Evolutionary conservation across 2,888 invertebrate species (phyloP).

Genomic region (Cremastobaeus sp.): DNA sequence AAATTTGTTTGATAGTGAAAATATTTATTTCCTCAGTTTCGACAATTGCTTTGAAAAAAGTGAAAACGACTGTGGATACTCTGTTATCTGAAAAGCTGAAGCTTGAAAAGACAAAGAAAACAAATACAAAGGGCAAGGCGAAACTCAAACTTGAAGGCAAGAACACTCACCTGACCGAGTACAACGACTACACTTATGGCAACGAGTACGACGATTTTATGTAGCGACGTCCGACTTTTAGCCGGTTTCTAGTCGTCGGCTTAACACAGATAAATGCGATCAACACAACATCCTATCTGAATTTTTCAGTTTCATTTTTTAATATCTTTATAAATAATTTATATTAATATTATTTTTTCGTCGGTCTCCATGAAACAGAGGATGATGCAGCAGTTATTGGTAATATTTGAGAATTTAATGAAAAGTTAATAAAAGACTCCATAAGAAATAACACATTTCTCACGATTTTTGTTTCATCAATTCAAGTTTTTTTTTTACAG

Average conservation of each 20-base stretch:
- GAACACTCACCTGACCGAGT: slow-evolving; percentile 83
- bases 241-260: slow-evolving; percentile 71
- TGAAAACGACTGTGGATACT: slow-evolving; percentile 90
- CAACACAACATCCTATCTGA: slow-evolving; percentile 9
- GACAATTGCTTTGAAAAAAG: slow-evolving; percentile 89
- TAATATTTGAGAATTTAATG: no score
- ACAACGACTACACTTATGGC: slow-evolving; percentile 84
- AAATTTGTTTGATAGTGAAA: no score
- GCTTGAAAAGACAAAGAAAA: slow-evolving; percentile 87
- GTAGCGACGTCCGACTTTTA: slow-evolving; percentile 80
- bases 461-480: no score
- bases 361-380: neutral
- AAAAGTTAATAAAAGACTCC: no score
- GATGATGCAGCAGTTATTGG: no score
- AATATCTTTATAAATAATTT: neutral
- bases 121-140: slow-evolving; percentile 87
- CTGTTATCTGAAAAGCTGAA: slow-evolving; percentile 93
- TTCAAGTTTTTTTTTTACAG: no score
- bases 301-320: neutral
- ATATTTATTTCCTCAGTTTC: slow-evolving; percentile 82
- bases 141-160: slow-evolving; percentile 88
- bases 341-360: neutral
- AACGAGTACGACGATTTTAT: slow-evolving; percentile 89
- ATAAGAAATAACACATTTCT: no score
- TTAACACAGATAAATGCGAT: slow-evolving; percentile 28